phyloP scores from a whole-genome alignment of 2,797 vertebrate species.

The Acrocephalus scirpaceus region DNA sequence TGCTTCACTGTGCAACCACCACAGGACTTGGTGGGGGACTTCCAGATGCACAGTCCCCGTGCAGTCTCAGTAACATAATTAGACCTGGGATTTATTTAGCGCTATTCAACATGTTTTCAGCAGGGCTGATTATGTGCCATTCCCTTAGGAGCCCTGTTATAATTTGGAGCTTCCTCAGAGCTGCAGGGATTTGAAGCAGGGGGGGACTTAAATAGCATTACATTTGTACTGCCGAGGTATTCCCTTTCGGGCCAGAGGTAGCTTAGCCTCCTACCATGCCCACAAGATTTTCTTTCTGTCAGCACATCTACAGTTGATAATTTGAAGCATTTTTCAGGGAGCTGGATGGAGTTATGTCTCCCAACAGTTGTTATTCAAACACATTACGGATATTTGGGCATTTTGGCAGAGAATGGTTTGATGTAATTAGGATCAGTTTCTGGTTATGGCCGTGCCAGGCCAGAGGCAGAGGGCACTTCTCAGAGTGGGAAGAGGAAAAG shows the following conservation, averaged over 20 bases:
- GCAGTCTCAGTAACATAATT: conserved; percentile 46
- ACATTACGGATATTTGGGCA: conserved; percentile 62
- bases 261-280: conserved; percentile 19
- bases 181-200: conserved; percentile 27
- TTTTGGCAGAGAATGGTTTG: conserved; percentile 68
- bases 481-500: conserved; percentile 74
- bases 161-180: conserved; percentile 57
- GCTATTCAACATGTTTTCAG: conserved; percentile 26
- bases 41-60: conserved; percentile 31
- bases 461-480: conserved; percentile 73
- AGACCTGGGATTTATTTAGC: conserved; percentile 43
- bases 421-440: conserved; percentile 77
- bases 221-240: conserved; percentile 23
- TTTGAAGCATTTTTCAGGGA: conserved; percentile 58
- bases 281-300: conserved; percentile 54
- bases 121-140: conserved; percentile 27
- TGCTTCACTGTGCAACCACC: not conserved
- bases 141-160: conserved; percentile 46
- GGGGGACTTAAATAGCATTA: conserved; percentile 32
- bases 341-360: conserved; percentile 44
- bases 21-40: not conserved
- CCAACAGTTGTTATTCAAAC: conserved; percentile 65
- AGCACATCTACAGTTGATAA: conserved; percentile 49
- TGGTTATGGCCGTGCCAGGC: conserved; percentile 71
- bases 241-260: conserved; percentile 44